Percentiles rank a stretch among this genome's conserved stretches.
Evolutionary conservation across 1,140 invertebrate genomes (phyloP).

Genomic region (Aleiodes sp.): DNA sequence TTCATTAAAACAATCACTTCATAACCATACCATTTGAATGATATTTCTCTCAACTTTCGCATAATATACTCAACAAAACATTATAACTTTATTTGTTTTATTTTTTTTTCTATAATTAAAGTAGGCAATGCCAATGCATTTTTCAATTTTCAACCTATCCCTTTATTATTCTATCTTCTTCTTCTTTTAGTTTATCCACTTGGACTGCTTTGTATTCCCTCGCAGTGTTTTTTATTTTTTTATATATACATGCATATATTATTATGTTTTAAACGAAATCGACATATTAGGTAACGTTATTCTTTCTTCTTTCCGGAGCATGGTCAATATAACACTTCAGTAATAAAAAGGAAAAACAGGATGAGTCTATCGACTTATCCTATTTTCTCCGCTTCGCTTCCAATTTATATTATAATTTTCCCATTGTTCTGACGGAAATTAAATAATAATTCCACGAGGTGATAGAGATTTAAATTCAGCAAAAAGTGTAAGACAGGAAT

Average conservation of each 20-base stretch:
- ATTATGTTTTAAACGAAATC: constrained; percentile 13
- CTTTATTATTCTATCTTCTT: too few species aligned
- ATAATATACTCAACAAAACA: constrained; percentile 64
- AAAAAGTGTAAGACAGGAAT: too few species aligned
- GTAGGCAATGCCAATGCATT: constrained; percentile 44
- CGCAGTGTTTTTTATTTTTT: too few species aligned
- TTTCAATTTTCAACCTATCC: too few species aligned
- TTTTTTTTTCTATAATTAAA: constrained; percentile 45
- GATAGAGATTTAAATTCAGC: too few species aligned
- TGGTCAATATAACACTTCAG: constrained; percentile 36
- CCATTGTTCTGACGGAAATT: too few species aligned
- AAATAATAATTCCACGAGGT: too few species aligned
- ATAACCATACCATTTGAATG: constrained; percentile 49
- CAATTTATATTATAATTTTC: background rate
- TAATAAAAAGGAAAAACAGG: too few species aligned
- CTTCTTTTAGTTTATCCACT: too few species aligned
- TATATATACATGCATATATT: constrained; percentile 20
- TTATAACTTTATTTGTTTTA: constrained; percentile 50
- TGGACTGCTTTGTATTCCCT: too few species aligned
- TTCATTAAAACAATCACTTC: constrained; percentile 50
- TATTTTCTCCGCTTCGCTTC: background rate
- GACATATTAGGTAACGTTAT: background rate
- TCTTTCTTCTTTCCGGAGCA: background rate
- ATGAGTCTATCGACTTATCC: too few species aligned
- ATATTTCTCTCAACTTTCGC: constrained; percentile 58